Evolutionary conservation across 2,113 vertebrate genomes (phyloP), one percentile per base, ranked within the genome.

Genomic region (Fulica atra): DNA sequence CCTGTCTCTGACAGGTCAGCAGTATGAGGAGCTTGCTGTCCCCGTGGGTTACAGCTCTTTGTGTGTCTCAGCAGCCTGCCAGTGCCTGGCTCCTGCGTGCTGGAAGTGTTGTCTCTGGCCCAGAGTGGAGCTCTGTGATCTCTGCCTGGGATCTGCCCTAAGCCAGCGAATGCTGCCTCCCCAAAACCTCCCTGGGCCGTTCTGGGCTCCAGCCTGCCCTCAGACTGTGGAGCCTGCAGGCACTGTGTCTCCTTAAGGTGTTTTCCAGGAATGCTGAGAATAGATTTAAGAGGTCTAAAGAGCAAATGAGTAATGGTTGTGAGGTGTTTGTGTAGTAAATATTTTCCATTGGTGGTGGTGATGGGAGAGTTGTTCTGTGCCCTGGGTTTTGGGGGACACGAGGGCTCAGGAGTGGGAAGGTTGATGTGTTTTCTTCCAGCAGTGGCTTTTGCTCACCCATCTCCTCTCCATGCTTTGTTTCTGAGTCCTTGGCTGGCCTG

Each of bases 341-440:
- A 0, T 24, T 56, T 60, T 40, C 38, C 57, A n/a, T 8, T 77
- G 63, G 33, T 54, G 36, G 26, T 2, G 7, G 7, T 36, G 61
- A 18, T 57, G 1, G 9, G 23, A 46, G 71, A 50, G 18, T 33
- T 65, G 26, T 33, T 42, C 7, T 1, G 31, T 72, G 61, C 40
- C 0, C 1, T 9, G 1, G 59, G 20, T 44, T 29, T 15, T 36
- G 18, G n/a, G 68, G 56, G 5, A 15, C 57, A 10, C 4, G 2
- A 3, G 53, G 25, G 10, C 50, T 53, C 0, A 0, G 50, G 51
- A 5, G 19, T 0, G 1, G 81, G 25, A 72, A 13, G 35, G 70
- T 12, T 80, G 76, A 25, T 0, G 2, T 2, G 15, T 42, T 64
- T 70, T 77, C 78, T 50, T 44, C 72, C 63, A 70, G 29, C 35